These are phyloP conservation scores for Datnioides undecimradiatus DNA, from an alignment of 2,113 vertebrate genomes.

Conservation along the genomic window DNA sequence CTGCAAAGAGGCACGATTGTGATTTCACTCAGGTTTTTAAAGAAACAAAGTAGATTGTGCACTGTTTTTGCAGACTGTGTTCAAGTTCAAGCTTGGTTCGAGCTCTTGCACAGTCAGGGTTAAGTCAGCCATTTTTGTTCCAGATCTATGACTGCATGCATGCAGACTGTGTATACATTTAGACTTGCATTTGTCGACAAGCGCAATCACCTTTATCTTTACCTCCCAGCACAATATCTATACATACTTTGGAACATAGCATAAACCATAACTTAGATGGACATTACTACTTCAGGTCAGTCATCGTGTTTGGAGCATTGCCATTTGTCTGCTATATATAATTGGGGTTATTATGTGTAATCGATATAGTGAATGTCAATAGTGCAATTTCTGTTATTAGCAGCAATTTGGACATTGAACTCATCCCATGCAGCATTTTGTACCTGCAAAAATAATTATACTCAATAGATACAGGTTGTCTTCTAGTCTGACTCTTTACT, in stretches of 20 bases:
- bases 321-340: not conserved
- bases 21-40: no score
- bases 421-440: not conserved
- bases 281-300: not conserved
- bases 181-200: not conserved
- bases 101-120: no score
- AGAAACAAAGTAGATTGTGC: no score
- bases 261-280: not conserved
- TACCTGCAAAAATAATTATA: slow-evolving; percentile 9
- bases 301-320: not conserved
- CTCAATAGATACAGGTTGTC: not conserved
- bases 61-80: no score
- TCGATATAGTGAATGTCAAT: not conserved
- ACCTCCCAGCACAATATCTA: not conserved
- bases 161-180: not conserved
- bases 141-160: no score
- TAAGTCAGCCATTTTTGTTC: not conserved
- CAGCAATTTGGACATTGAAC: not conserved
- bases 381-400: slow-evolving; percentile 9
- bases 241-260: no score
- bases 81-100: no score
- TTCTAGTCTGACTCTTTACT: no score
- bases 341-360: slow-evolving; percentile 17
- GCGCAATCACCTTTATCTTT: not conserved
- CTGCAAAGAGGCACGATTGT: no score